Conservation (phyloP, 2,888 invertebrate species). For the Euzetes globulus region DNA sequence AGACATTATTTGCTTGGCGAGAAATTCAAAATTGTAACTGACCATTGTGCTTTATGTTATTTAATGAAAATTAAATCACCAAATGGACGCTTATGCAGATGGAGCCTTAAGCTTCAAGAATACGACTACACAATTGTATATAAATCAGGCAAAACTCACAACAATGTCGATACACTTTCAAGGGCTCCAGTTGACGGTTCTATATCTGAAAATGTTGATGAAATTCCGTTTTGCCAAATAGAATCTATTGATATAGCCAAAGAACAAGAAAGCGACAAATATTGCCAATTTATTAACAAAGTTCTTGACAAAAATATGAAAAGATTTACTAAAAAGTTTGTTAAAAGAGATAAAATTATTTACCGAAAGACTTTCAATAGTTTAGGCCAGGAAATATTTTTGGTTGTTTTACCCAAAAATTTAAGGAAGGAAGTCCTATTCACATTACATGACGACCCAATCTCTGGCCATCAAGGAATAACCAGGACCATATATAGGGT, state of each 20-base stretch:
- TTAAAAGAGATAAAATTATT: not conserved
- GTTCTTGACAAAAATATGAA: not conserved
- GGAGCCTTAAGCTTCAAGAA: not conserved
- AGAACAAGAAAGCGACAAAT: not conserved
- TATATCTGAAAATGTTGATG: not conserved
- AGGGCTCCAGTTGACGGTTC: not conserved
- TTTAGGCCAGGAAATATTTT: not conserved
- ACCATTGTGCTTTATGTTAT: conserved; percentile 51
- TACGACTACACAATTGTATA: not conserved
- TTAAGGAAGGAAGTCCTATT: not conserved
- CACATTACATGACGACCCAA: not conserved
- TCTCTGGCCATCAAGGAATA: not conserved
- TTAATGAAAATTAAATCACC: conserved; percentile 40
- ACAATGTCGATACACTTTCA: not conserved
- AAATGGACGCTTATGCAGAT: not conserved
- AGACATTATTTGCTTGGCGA: conserved; percentile 47
- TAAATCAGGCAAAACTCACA: not conserved
- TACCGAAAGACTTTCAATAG: not conserved
- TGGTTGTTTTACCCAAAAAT: not conserved
- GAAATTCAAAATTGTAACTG: conserved; percentile 46
- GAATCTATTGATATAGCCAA: too few species aligned
- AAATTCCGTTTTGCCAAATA: not conserved
- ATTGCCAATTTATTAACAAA: not conserved
- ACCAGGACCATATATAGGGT: not conserved
- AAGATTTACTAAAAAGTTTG: not conserved